Conservation (phyloP, 2,888 invertebrate genomes). For the Cactoblastis cactorum region DNA sequence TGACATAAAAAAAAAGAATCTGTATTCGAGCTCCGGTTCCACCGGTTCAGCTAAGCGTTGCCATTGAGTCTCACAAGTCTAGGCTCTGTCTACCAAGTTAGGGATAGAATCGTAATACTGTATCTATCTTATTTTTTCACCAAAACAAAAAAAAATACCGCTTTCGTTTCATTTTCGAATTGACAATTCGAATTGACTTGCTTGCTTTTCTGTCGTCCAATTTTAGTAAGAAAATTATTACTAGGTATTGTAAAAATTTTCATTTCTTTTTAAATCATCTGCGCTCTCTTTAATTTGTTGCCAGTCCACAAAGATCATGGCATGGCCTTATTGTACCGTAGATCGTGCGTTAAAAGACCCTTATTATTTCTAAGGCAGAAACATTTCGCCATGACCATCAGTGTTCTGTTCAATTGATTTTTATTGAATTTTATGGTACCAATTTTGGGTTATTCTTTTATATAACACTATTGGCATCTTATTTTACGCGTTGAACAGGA, state of each 20-base stretch:
- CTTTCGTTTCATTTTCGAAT: no score
- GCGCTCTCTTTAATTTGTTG: neutral
- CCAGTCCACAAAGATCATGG: constrained; percentile 13
- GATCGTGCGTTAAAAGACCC: constrained; percentile 12
- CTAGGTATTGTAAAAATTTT: neutral
- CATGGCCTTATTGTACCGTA: constrained; percentile 13
- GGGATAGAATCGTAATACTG: no score
- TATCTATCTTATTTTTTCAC: no score
- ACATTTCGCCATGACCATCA: neutral
- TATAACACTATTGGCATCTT: neutral
- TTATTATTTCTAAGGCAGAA: constrained; percentile 5
- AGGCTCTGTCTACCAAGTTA: no score
- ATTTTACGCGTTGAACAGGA: neutral
- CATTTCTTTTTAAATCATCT: neutral
- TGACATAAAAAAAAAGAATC: no score
- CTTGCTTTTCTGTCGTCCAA: no score
- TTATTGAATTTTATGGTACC: constrained; percentile 5
- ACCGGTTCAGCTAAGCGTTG: no score
- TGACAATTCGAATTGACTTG: no score
- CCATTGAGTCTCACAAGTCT: no score
- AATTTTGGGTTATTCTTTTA: neutral
- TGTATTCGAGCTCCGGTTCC: no score
- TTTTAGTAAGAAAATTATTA: no score
- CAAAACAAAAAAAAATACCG: no score
- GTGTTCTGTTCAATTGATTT: neutral